These are phyloP conservation scores for Amblyornis subalaris DNA, from an alignment of 2,113 vertebrate genomes.

Conservation along the genomic window DNA sequence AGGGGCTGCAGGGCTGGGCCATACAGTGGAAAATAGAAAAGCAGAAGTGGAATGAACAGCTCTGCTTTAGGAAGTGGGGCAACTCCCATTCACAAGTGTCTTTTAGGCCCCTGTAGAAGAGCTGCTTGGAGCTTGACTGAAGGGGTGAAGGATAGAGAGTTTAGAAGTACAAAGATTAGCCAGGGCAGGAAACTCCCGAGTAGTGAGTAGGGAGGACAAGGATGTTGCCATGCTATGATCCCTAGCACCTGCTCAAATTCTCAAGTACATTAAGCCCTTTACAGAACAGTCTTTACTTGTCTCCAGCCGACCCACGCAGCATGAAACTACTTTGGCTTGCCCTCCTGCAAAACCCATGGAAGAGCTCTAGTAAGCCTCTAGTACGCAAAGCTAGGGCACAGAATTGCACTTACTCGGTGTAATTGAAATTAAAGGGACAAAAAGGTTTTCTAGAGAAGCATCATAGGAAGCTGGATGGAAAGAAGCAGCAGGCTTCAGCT, in stretches of 20 bases:
- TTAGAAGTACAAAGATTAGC: background rate
- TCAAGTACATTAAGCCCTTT: background rate
- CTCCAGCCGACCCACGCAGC: background rate
- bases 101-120: background rate
- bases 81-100: background rate
- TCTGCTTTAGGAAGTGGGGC: background rate
- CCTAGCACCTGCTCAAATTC: background rate
- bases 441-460: slow-evolving; percentile 71
- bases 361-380: background rate
- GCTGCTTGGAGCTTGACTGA: background rate
- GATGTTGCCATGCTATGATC: background rate
- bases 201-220: background rate
- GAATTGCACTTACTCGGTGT: slow-evolving; percentile 75
- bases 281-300: background rate
- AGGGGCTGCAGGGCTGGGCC: background rate
- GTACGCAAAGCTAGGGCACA: background rate
- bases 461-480: slow-evolving; percentile 3
- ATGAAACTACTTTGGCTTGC: background rate
- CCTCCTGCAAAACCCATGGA: background rate
- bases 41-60: background rate
- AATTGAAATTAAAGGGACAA: slow-evolving; percentile 79
- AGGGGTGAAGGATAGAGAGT: background rate
- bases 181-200: background rate
- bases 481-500: slow-evolving; percentile 46
- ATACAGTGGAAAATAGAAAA: rapidly evolving